Base-by-base conservation (phyloP, 2,888 invertebrate genomes). In the Bibio marci region DNA sequence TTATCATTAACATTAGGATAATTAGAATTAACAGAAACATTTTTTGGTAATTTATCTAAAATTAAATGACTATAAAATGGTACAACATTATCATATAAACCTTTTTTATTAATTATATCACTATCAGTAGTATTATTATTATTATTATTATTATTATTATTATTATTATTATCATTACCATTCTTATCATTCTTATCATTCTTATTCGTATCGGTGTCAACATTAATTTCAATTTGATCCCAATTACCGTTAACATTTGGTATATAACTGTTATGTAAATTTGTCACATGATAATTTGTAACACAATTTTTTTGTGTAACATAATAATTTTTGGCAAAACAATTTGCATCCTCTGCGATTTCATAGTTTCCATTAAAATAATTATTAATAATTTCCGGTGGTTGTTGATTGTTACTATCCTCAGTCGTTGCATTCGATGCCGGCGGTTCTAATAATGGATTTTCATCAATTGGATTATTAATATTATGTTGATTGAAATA, bases 211-310 rank as follows among this genome's bases (percentile, higher is more conserved):
- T 26, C 35, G 12, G 15, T 14, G 26, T 13, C 8, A 26, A 19
- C 22, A 19, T n/a, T 6, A n/a, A 30, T 10, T 27, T 25, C 8
- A 22, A 22, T 22, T 62, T 63, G 35, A 53, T 48, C 15, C 59
- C 68, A 63, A 43, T 71, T 72, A 46, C 73, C 75, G 55, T 74
- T 76, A 36, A 76, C 60, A 43, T 73, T 71, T 37, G 70, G 65
- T 46, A 73, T 58, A 44, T 54, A 61, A 30, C 58, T 62, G 53
- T 70, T 60, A 54, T 73, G 73, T 40, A 73, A 58, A 40, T 66
- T 63, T 43, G 63, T 60, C 41, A 78, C 66, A 44, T 69, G 66
- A 46, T 62, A 64, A 35, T 58, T 53, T 2, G 61, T 61, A 6
- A 65, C 52, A 43, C 52, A 45, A 42, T 52, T 56, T 3, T 55